Base-by-base conservation (phyloP, 2,888 invertebrate genomes). In the Antheraea yamamai region DNA sequence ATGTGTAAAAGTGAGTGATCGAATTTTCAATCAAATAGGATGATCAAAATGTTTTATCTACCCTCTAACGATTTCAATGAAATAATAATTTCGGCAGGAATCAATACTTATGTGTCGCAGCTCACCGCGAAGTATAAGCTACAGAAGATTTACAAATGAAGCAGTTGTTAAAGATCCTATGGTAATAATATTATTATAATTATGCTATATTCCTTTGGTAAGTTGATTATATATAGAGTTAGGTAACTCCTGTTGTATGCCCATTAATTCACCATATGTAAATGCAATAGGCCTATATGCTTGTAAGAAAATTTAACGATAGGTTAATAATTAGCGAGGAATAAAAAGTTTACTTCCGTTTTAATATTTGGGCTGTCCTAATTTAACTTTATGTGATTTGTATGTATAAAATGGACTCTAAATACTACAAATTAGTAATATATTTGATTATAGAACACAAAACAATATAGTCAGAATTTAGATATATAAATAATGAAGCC, bases 71-170 rank as follows among this genome's bases (percentile, higher is more conserved):
- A 16, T 18, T 20, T 55, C 55, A 18, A 55, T 16, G 20, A 55
- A 30, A 66, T 30, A 14, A 20, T 66, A 30, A 30, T 66, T 30
- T 66, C 16, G 26, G 30, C 83, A 95, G 95, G 97, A 98, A 88
- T 98, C 99, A 0, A 97, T 97, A 81, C 96, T 96, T 79, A 97
- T 98, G 95, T 99, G 97, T 87, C 96, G 97, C 78, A 96, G 95
- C 78, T 98, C 99, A 0, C 99, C 99, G 0, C 96, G 96, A 79
- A 99, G 99, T 91, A 97, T 98, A 73, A 97, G 98, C 66, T 97
- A 97, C 87, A 95, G 99, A 76, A 96, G 97, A 85, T 97, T 98
- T 90, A 97, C 97, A 1, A 91, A 95, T 68, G 94, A 95, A 77
- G 85, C 92, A 0, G 87, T 85, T 77, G 83, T 85, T 14, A 93